Evolutionary conservation across 1,140 invertebrate genomes (phyloP).

Genomic region (Heliothis subflexa): DNA sequence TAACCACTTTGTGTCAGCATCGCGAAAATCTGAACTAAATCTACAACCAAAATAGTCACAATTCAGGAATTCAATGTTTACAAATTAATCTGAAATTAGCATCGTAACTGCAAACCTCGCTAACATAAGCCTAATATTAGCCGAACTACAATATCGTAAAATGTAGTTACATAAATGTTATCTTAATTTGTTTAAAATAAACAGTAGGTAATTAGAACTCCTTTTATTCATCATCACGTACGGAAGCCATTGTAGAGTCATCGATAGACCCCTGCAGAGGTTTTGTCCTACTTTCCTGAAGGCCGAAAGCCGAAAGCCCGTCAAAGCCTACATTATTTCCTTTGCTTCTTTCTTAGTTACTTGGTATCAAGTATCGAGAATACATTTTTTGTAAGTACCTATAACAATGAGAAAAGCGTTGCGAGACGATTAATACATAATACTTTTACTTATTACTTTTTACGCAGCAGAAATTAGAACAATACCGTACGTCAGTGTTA

Average conservation of each 20-base stretch:
- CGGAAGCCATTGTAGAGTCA: constrained; percentile 30
- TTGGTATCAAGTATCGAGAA: not conserved
- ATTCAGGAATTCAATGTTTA: constrained; percentile 16
- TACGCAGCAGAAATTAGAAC: too few relatives aligned
- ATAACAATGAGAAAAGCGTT: constrained; percentile 1
- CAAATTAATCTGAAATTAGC: constrained; percentile 1
- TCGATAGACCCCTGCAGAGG: constrained; percentile 14
- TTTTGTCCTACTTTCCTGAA: constrained; percentile 4
- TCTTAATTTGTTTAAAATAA: not conserved
- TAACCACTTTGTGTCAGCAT: not conserved
- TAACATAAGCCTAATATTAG: constrained; percentile 1
- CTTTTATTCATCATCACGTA: constrained; percentile 29
- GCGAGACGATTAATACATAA: not conserved
- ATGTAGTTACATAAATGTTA: not conserved
- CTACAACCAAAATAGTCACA: constrained; percentile 3
- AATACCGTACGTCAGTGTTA: too few relatives aligned
- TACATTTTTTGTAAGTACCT: not conserved
- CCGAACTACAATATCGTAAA: not conserved
- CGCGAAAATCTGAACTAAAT: not conserved
- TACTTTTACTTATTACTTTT: too few relatives aligned
- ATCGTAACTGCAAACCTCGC: not conserved
- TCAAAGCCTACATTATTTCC: constrained; percentile 34
- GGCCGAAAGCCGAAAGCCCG: constrained; percentile 2
- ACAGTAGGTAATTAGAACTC: not conserved
- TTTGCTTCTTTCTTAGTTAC: constrained; percentile 22